These are phyloP conservation scores for Drosophila virilis DNA, from an alignment of 1,140 invertebrate genomes.

Conservation along the genomic window DNA sequence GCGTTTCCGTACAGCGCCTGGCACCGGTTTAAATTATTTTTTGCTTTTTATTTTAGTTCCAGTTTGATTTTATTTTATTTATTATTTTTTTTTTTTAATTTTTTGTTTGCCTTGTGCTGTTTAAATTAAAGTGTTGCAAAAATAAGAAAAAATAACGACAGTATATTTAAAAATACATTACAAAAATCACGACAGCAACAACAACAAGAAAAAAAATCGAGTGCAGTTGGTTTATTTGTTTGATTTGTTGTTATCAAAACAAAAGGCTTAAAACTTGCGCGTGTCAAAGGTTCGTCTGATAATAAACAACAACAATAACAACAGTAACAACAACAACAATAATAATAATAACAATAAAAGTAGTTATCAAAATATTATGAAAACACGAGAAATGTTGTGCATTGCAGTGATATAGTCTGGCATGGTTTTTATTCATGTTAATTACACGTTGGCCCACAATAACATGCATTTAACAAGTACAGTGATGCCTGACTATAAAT, in stretches of 20 bases:
- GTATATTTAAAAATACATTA: not conserved
- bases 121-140: not conserved
- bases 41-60: slow-evolving; percentile 8
- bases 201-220: not conserved
- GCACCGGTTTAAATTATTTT: slow-evolving; percentile 38
- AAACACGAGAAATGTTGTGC: not conserved
- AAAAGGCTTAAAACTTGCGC: slow-evolving; percentile 20
- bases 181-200: not conserved
- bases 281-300: slow-evolving; percentile 69
- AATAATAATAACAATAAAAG: not conserved
- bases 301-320: slow-evolving; percentile 28
- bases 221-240: slow-evolving; percentile 1
- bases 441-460: not conserved
- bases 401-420: not conserved
- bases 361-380: not conserved
- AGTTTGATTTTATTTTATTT: not conserved
- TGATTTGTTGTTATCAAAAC: slow-evolving; percentile 40
- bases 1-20: not conserved
- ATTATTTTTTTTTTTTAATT: slow-evolving; percentile 2
- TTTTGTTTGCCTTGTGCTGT: slow-evolving; percentile 10
- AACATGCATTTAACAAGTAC: not conserved
- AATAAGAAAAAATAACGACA: not conserved
- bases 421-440: not conserved
- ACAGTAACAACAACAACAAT: not conserved
- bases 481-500: not conserved